Conservation (phyloP, 2,113 vertebrate genomes). For the Telmatochromis sp. region DNA sequence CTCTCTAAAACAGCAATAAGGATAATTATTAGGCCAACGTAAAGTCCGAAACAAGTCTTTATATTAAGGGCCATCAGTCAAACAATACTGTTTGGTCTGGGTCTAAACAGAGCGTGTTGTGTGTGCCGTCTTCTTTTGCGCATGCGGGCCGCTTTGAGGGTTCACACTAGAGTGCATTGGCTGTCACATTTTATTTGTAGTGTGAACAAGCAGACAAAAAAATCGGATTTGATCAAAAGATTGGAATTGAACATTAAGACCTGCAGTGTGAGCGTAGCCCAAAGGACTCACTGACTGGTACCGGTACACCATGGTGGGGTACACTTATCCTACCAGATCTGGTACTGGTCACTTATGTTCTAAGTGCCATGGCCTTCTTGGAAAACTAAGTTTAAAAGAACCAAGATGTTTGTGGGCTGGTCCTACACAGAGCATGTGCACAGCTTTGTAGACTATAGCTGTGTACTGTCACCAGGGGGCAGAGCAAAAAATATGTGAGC, state of each 20-base stretch:
- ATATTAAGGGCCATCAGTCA: neutral
- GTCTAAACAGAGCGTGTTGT: neutral
- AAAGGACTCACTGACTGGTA: neutral
- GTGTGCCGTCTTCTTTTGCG: neutral
- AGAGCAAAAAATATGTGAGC: neutral
- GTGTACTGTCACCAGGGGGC: neutral
- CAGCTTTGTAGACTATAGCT: neutral
- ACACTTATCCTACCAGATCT: neutral
- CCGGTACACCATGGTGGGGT: neutral
- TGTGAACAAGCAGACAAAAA: neutral
- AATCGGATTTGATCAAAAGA: neutral
- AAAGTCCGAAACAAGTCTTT: no score
- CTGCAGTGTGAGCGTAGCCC: neutral
- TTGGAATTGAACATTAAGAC: neutral
- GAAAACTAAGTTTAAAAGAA: neutral
- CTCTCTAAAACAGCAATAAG: no score
- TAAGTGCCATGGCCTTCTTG: neutral
- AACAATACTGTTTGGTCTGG: neutral
- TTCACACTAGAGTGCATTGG: neutral
- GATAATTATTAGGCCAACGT: no score
- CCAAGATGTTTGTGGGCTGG: neutral
- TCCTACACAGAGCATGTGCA: neutral
- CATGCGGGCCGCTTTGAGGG: neutral
- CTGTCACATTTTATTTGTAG: neutral
- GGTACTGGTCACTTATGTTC: neutral